Conservation (phyloP, 2,888 invertebrate genomes). For the Aphidius colemani region DNA sequence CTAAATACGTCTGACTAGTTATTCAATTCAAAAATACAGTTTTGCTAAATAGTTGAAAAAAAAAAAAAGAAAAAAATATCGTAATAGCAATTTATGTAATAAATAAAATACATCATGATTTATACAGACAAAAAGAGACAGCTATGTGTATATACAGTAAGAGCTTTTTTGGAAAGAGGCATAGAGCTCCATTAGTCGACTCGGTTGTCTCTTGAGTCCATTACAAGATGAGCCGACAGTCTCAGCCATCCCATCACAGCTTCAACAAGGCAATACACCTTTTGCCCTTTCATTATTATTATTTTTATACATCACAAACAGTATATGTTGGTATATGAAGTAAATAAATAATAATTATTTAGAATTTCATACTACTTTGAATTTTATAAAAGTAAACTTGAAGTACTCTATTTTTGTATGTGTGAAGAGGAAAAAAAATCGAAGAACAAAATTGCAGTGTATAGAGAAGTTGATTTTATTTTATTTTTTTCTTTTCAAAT, state of each 20-base stretch:
- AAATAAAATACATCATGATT: no score
- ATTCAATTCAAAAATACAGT: no score
- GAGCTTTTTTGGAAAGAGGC: slow-evolving; percentile 57
- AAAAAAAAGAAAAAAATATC: no score
- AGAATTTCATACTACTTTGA: no score
- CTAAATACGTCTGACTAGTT: no score
- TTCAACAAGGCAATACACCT: slow-evolving; percentile 41
- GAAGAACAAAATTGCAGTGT: no score
- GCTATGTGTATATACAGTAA: slow-evolving; percentile 42
- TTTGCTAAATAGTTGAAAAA: no score
- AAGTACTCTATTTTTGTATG: no score
- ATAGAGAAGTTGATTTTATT: neutral
- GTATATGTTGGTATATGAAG: neutral
- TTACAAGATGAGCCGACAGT: slow-evolving; percentile 58
- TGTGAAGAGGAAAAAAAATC: no score
- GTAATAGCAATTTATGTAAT: no score
- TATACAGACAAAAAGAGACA: neutral
- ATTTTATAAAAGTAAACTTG: no score
- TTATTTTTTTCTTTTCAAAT: slow-evolving; percentile 13
- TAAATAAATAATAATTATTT: neutral
- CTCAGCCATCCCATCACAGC: slow-evolving; percentile 27
- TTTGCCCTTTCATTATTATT: slow-evolving; percentile 27
- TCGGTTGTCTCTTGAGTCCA: slow-evolving; percentile 61
- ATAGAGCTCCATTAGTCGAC: slow-evolving; percentile 59
- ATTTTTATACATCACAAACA: neutral